phyloP scores from a whole-genome alignment of 2,888 invertebrate genomes.

The Macrosiphum euphorbiae region DNA sequence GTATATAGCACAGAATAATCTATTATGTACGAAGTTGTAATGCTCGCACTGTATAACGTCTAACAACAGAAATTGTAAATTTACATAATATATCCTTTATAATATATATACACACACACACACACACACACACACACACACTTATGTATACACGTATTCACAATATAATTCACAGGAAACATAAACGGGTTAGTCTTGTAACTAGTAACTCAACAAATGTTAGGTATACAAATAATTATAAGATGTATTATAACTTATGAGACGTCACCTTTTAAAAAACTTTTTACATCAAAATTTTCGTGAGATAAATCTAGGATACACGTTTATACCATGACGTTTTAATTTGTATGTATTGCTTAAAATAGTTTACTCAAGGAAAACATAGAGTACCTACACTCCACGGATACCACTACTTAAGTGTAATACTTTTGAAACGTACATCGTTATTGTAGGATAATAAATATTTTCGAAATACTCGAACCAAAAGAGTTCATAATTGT shows the following conservation, averaged over 20 bases:
- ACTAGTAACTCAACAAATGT: not conserved
- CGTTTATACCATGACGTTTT: not conserved
- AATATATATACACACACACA: not conserved
- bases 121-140: not conserved
- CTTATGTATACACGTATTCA: not conserved
- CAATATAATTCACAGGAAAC: not conserved
- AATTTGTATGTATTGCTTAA: not conserved
- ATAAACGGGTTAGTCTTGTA: not conserved
- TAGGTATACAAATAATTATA: not conserved
- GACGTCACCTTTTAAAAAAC: not conserved
- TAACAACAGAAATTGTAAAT: slow-evolving; percentile 2
- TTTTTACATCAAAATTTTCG: not conserved
- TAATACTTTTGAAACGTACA: not conserved
- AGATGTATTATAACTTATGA: not conserved
- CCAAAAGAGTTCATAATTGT: not conserved
- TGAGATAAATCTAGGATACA: not conserved
- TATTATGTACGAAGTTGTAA: not conserved
- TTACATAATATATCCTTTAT: not conserved
- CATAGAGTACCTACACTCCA: not conserved
- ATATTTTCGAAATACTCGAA: not conserved
- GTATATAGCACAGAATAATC: not conserved
- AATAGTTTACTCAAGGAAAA: not conserved
- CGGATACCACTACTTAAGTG: not conserved
- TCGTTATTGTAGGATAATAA: not conserved
- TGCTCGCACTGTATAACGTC: not conserved